phyloP scores from a whole-genome alignment of 37 sponge, comb jelly and placozoan species.

The Crambe crambe region DNA sequence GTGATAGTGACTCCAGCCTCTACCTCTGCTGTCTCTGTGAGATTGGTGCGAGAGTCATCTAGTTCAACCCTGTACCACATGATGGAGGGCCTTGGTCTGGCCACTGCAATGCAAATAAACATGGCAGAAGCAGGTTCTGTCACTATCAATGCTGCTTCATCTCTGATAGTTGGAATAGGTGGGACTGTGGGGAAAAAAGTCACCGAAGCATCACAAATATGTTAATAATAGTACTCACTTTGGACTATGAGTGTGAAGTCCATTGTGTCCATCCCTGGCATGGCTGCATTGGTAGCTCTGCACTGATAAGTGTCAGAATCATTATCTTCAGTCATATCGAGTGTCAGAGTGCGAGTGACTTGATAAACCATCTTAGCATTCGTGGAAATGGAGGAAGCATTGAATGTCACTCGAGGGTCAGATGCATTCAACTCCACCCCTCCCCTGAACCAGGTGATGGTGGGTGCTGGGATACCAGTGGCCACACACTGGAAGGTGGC shows the following conservation, averaged over 20 bases:
- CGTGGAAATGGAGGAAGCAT: neutral
- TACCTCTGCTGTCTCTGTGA: neutral
- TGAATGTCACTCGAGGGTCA: conserved; percentile 7
- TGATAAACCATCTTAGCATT: neutral
- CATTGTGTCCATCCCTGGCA: neutral
- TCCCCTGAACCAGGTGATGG: conserved; percentile 51
- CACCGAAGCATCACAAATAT: neutral
- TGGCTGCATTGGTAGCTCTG: conserved; percentile 35
- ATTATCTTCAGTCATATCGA: conserved; percentile 1
- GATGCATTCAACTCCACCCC: neutral
- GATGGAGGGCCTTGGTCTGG: conserved; percentile 52
- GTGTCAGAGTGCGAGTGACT: conserved; percentile 8
- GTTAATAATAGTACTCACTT: conserved; percentile 13
- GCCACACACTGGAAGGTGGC: conserved; percentile 49
- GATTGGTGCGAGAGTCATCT: neutral
- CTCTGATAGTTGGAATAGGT: neutral
- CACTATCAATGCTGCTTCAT: neutral
- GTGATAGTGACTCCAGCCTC: neutral
- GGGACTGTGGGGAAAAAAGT: neutral
- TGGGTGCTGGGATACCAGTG: conserved; percentile 69
- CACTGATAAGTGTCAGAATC: conserved; percentile 63
- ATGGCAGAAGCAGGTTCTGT: neutral
- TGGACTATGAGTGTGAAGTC: conserved; percentile 30
- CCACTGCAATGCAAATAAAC: conserved; percentile 50
- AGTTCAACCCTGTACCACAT: conserved; percentile 47